Percentiles rank a stretch among this genome's conserved stretches.
Conservation (phyloP, 2,113 vertebrate species). For the Pantherophis guttatus region DNA sequence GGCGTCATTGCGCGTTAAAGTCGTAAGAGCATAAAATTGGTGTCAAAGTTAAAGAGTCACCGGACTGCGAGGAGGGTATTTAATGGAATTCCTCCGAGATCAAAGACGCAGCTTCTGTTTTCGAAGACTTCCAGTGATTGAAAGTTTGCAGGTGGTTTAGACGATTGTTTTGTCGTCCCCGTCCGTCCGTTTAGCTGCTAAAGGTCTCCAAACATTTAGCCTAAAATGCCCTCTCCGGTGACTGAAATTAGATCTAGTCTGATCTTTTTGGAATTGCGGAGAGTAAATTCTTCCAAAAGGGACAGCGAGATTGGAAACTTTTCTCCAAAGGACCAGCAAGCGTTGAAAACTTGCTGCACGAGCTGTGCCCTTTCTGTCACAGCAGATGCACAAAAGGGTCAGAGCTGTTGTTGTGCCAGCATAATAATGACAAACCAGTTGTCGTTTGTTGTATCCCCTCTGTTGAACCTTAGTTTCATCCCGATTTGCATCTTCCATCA, state of each 20-base stretch:
- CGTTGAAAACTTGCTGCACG: neutral
- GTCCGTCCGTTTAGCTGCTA: neutral
- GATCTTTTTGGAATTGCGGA: neutral
- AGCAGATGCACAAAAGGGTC: neutral
- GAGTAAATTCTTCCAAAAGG: neutral
- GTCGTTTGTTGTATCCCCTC: accelerated
- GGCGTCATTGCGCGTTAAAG: neutral
- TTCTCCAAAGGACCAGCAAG: neutral
- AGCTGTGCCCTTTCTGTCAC: neutral
- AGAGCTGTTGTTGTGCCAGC: neutral
- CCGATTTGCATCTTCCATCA: no score
- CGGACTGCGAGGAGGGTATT: neutral
- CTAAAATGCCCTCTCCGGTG: neutral
- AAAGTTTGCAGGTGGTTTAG: neutral
- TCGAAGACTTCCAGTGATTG: neutral
- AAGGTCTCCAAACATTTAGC: neutral
- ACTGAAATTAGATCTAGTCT: neutral
- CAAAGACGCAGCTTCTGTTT: neutral
- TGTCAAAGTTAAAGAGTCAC: neutral
- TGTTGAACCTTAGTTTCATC: neutral
- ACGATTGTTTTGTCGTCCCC: neutral
- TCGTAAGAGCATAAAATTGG: neutral
- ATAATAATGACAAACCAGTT: neutral
- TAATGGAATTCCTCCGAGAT: neutral
- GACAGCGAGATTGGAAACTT: neutral